phyloP scores from a whole-genome alignment of 1,140 invertebrate species.

The Saccostrea cuccullata region DNA sequence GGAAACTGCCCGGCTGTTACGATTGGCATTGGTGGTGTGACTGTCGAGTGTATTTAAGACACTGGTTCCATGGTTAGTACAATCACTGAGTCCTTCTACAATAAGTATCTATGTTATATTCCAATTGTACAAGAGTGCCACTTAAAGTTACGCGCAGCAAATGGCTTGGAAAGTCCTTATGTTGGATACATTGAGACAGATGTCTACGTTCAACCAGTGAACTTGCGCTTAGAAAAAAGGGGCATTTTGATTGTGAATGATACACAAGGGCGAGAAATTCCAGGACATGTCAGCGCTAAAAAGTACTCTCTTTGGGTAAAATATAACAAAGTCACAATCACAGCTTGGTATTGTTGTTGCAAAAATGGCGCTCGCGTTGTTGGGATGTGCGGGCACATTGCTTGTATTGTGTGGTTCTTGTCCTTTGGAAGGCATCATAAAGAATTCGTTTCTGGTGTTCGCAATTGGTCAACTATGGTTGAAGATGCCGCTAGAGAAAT shows the following conservation, averaged over 20 bases:
- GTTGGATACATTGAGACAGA: slow-evolving; percentile 50
- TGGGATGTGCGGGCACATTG: too few species aligned
- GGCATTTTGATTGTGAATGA: slow-evolving; percentile 38
- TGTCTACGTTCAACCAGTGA: slow-evolving; percentile 20
- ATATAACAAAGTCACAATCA: too few species aligned
- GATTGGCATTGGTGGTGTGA: not conserved
- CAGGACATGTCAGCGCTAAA: not conserved
- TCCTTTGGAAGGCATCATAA: too few species aligned
- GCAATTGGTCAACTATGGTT: too few species aligned
- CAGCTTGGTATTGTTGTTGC: too few species aligned
- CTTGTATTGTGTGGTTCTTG: too few species aligned
- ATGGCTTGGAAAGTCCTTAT: slow-evolving; percentile 50
- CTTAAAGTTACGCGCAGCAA: slow-evolving; percentile 42
- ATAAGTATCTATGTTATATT: not conserved
- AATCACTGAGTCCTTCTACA: slow-evolving; percentile 27
- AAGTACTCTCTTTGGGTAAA: too few species aligned
- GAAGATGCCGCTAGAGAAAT: too few species aligned
- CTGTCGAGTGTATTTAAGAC: slow-evolving; percentile 26
- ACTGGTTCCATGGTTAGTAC: slow-evolving; percentile 46
- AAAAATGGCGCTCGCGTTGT: too few species aligned
- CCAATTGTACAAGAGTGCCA: slow-evolving; percentile 14
- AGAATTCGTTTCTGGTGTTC: too few species aligned
- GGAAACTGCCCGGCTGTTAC: slow-evolving; percentile 15
- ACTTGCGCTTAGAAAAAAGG: not conserved
- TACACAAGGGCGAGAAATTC: not conserved